Evolutionary conservation across 2,797 vertebrate species (phyloP), one percentile per base, ranked within the genome.

Genomic region (Tamandua tetradactyla): DNA sequence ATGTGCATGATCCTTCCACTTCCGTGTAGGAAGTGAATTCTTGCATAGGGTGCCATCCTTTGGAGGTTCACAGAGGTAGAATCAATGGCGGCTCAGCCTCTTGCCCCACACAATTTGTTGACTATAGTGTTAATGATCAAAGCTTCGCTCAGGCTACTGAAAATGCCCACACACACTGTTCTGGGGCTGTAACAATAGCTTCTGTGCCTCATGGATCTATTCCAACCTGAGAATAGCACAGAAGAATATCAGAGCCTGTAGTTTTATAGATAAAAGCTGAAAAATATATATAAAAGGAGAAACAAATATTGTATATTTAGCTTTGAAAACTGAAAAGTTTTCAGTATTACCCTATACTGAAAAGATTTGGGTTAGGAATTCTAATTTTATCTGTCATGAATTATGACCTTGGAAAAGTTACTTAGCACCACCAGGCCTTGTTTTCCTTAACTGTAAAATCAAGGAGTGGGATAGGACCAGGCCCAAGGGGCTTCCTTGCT

Each of bases 291-390:
- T 79, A 49, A 97, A 90, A 96, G 49, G 47, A 62, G 95, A 97
- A 95, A 44, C 78, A 94, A 93, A 96, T 78, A 80, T 88, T 94
- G 82, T 94, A 95, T 90, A 86, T 93, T 95, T 85, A 95, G 92
- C 92, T 88, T 93, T 95, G 93, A 95, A 95, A 95, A 92, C 92
- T 93, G 81, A 96, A n/a, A n/a, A n/a, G n/a, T n/a, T n/a, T n/a
- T n/a, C n/a, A n/a, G n/a, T n/a, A n/a, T n/a, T 81, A 95, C 76
- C 92, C 89, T 88, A 59, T 80, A 89, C 55, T 94, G 61, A 95
- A 96, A 93, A 71, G 49, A 89, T 68, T 82, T 74, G 93, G 55
- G 74, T 40, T 95, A 61, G n/a, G n/a, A 79, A 93, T 95, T 93
- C 81, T 90, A 90, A 96, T 95, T 93, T 96, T 92, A 75, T 81